phyloP scores from a whole-genome alignment of 2,113 vertebrate genomes.

The Psilopsiagon aurifrons region DNA sequence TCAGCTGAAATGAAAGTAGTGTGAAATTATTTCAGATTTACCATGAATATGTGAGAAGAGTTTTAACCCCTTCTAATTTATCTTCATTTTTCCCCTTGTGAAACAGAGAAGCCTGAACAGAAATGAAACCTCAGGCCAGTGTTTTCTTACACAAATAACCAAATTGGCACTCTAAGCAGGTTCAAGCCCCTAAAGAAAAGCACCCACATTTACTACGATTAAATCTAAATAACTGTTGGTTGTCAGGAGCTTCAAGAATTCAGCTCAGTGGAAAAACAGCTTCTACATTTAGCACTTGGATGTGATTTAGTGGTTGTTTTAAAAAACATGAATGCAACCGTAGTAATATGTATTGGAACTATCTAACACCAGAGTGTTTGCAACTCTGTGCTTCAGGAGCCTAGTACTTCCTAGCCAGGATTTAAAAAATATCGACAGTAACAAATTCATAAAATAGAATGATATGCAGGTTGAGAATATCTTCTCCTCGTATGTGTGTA shows the following conservation, averaged over 20 bases:
- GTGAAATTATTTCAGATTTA: constrained; percentile 6
- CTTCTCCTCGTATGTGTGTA: background rate
- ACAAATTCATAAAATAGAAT: background rate
- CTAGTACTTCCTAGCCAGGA: background rate
- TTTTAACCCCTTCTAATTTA: background rate
- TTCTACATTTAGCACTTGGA: background rate
- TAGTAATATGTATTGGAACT: background rate
- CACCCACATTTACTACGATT: background rate
- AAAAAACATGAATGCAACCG: background rate
- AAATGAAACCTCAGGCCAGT: background rate
- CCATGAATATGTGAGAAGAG: background rate
- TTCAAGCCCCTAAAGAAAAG: background rate
- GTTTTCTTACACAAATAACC: constrained; percentile 28
- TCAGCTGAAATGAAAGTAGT: background rate
- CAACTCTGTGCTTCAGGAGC: background rate
- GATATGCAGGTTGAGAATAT: background rate
- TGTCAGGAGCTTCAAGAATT: background rate
- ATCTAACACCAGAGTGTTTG: fast-evolving
- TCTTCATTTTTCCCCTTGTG: background rate
- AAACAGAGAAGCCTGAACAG: background rate
- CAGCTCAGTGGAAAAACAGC: background rate
- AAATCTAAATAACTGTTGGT: background rate
- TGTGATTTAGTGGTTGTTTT: background rate
- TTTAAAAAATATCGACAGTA: background rate
- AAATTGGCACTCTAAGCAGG: background rate